These are phyloP conservation scores for Diabrotica undecimpunctata DNA, from an alignment of 1,140 invertebrate genomes.

Conservation along the genomic window DNA sequence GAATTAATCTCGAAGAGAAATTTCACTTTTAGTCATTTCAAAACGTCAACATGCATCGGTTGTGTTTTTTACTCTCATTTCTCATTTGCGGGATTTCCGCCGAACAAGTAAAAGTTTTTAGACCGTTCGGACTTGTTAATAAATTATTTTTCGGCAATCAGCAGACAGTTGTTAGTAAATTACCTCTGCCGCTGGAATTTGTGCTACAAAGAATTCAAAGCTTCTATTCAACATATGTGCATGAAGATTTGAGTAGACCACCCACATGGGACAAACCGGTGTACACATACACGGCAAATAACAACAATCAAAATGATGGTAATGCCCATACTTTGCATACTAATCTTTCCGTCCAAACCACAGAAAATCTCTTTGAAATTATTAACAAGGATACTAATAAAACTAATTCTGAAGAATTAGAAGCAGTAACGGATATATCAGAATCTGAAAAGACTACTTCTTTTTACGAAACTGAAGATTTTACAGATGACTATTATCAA, in stretches of 20 bases:
- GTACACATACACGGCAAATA: conserved; percentile 25
- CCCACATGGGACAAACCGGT: conserved; percentile 41
- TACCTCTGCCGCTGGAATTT: conserved; percentile 60
- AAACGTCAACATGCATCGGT: neutral
- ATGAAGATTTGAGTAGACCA: conserved; percentile 50
- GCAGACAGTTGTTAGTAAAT: conserved; percentile 48
- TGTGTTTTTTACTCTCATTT: neutral
- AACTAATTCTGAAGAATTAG: neutral
- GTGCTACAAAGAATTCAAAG: conserved; percentile 60
- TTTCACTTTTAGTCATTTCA: neutral
- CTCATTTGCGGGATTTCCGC: too few relatives aligned
- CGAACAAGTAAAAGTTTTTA: too few relatives aligned
- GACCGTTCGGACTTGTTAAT: neutral
- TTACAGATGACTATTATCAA: too few relatives aligned
- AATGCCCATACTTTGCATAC: neutral
- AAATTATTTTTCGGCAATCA: conserved; percentile 22
- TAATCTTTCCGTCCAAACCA: neutral
- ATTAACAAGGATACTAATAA: neutral
- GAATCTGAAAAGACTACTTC: too few relatives aligned
- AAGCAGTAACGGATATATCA: neutral
- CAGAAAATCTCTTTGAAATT: neutral
- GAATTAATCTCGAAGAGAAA: neutral
- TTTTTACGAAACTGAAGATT: too few relatives aligned
- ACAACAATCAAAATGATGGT: neutral
- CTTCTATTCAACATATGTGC: conserved; percentile 55